Conservation (phyloP, 2,113 vertebrate genomes). For the Geococcyx californianus region DNA sequence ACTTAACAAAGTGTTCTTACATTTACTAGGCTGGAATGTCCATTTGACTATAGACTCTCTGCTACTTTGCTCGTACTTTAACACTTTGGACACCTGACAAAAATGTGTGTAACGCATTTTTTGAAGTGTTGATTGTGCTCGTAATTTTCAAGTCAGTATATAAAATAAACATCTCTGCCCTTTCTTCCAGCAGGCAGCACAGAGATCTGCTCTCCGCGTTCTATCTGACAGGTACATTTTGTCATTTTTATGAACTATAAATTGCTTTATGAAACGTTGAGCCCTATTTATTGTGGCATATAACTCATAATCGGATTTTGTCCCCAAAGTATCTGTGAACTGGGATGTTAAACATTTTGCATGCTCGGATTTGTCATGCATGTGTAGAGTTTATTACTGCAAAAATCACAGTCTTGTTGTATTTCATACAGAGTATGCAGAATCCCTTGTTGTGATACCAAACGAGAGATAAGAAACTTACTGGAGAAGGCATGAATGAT, state of each 20-base stretch:
- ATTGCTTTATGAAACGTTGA: constrained; percentile 84
- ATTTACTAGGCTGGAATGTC: constrained; percentile 36
- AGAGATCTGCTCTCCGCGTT: constrained; percentile 80
- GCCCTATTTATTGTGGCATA: constrained; percentile 82
- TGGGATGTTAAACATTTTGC: constrained; percentile 81
- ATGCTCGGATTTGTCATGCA: constrained; percentile 81
- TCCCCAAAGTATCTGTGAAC: constrained; percentile 79
- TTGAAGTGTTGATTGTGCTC: constrained; percentile 74
- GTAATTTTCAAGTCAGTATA: constrained; percentile 80
- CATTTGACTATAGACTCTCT: constrained; percentile 35
- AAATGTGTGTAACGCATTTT: constrained; percentile 67
- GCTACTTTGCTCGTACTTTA: constrained; percentile 51
- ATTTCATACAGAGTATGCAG: constrained; percentile 77
- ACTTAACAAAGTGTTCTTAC: constrained; percentile 7
- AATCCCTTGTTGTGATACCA: constrained; percentile 75
- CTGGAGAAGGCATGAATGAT: constrained; percentile 58
- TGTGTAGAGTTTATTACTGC: constrained; percentile 78
- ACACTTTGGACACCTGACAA: constrained; percentile 71
- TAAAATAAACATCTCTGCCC: constrained; percentile 83
- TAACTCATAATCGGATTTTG: constrained; percentile 84
- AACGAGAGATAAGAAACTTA: constrained; percentile 74
- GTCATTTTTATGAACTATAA: constrained; percentile 88
- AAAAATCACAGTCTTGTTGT: constrained; percentile 71
- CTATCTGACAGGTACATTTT: constrained; percentile 86
- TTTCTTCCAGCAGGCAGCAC: constrained; percentile 84